A percentile compares a stretch with the other conserved stretches of the same genome.
These are phyloP conservation scores for Zhengitettix transpicula DNA, from an alignment of 2,888 invertebrate species.

Conservation along the genomic window DNA sequence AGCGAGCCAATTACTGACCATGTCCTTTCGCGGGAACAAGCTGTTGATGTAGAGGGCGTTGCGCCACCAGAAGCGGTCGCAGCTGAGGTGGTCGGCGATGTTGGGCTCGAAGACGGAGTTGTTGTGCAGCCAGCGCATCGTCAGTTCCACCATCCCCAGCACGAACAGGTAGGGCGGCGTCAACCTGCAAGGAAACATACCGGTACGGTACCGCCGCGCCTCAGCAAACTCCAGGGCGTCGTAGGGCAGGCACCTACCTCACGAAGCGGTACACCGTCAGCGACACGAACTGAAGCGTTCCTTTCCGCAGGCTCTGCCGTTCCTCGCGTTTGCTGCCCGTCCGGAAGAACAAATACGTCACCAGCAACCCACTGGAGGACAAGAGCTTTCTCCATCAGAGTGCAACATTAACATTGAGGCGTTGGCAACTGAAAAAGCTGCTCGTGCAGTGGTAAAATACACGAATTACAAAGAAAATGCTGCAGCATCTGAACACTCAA, in stretches of 20 bases:
- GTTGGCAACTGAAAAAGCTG: too few species aligned
- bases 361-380: conserved; percentile 46
- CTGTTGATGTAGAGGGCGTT: conserved; percentile 72
- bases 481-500: too few species aligned
- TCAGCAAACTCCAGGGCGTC: background rate
- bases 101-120: conserved; percentile 57
- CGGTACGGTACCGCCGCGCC: background rate
- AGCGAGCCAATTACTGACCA: conserved; percentile 36
- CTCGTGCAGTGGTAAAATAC: too few species aligned
- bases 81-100: conserved; percentile 52
- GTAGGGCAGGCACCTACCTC: conserved; percentile 31
- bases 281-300: conserved; percentile 46
- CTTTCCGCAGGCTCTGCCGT: background rate
- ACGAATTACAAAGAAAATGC: too few species aligned
- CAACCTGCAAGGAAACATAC: conserved; percentile 35
- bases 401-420: too few species aligned
- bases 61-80: conserved; percentile 66
- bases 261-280: conserved; percentile 58
- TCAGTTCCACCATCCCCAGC: conserved; percentile 54
- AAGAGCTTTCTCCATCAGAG: too few species aligned
- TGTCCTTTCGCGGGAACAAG: conserved; percentile 54
- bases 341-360: conserved; percentile 53
- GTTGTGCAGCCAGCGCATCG: conserved; percentile 51
- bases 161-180: conserved; percentile 72
- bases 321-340: conserved; percentile 31